Evolutionary conservation across 2,113 vertebrate genomes (phyloP), one percentile per base, ranked within the genome.

Genomic region (Plecotus auritus): DNA sequence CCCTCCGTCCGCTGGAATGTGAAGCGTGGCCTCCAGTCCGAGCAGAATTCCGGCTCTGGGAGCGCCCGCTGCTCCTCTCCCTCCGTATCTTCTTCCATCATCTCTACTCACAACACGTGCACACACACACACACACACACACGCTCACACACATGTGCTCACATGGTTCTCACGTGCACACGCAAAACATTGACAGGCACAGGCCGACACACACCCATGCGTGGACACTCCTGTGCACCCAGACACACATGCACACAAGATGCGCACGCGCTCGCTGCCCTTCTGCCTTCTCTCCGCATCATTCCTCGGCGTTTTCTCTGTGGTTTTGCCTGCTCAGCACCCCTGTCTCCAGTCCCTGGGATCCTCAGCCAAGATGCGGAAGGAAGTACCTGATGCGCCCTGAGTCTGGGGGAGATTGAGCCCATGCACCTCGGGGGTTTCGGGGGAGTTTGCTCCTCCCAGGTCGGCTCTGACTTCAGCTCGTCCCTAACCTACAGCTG

Each of bases 71-170:
- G 4, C 14, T 26, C 14, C 51, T 23, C 66, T 30, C 78, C 61
- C 37, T 45, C 12, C 0, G 2, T 0, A 6, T 22, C 0, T 4
- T 17, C 7, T 28, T 9, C 69, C 35, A 23, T n/a, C 0, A 0
- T 49, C 42, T 37, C 67, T 22, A 4, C 13, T n/a, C 35, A 23
- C 4, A 0, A 30, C 54, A 42, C 35, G 13, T 1, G 18, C 18
- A 32, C 51, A 20, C 22, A 32, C 4, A 8, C 54, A n/a, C 18
- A 32, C 51, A 20, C 22, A 32, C 4, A 20, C 9, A 11, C 37
- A 4, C 5, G 7, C 7, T 4, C 49, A 20, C 76, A 56, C 7
- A 2, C 1, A 5, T 1, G 22, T 4, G 22, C 18, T 3, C 51
- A 84, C 47, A 22, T 5, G 8, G 2, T 49, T 35, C 40, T 61